Percentiles rank a stretch among this genome's conserved stretches.
Conservation (phyloP, 2,888 invertebrate genomes). For the Polydrusus pterygomalis region DNA sequence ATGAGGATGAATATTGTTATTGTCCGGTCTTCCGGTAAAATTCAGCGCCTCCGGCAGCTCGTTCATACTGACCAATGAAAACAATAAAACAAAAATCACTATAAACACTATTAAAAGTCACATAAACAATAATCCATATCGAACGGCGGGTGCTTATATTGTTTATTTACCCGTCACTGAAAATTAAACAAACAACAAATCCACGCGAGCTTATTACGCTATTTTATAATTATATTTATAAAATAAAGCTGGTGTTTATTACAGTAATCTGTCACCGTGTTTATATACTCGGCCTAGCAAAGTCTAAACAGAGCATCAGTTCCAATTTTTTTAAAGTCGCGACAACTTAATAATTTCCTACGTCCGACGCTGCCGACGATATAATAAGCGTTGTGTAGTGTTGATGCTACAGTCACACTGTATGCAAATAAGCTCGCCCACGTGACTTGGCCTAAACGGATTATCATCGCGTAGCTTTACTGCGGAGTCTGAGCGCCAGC, state of each 20-base stretch:
- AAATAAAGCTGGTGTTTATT: conserved; percentile 44
- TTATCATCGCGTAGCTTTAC: conserved; percentile 15
- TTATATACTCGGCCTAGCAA: conserved; percentile 49
- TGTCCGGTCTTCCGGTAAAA: conserved; percentile 45
- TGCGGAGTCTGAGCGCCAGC: conserved; percentile 24
- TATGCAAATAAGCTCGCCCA: conserved; percentile 48
- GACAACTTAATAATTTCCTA: conserved; percentile 22
- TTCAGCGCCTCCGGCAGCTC: conserved; percentile 49
- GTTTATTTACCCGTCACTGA: conserved; percentile 31
- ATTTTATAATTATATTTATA: conserved; percentile 51
- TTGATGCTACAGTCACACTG: conserved; percentile 16
- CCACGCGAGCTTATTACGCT: conserved; percentile 32
- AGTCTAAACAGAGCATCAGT: conserved; percentile 50
- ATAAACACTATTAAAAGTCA: conserved; percentile 40
- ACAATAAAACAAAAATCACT: conserved; percentile 37
- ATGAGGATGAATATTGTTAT: conserved; percentile 47
- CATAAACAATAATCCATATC: conserved; percentile 36
- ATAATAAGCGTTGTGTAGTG: conserved; percentile 26
- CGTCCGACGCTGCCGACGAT: conserved; percentile 21
- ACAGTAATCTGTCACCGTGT: conserved; percentile 51
- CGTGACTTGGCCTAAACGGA: conserved; percentile 35
- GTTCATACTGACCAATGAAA: conserved; percentile 39
- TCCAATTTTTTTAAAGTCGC: conserved; percentile 39
- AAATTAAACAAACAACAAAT: conserved; percentile 36
- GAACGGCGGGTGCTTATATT: conserved; percentile 31